Evolutionary conservation across 2,797 vertebrate species (phyloP), one percentile per base, ranked within the genome.

Genomic region (Danio albolineatus): DNA sequence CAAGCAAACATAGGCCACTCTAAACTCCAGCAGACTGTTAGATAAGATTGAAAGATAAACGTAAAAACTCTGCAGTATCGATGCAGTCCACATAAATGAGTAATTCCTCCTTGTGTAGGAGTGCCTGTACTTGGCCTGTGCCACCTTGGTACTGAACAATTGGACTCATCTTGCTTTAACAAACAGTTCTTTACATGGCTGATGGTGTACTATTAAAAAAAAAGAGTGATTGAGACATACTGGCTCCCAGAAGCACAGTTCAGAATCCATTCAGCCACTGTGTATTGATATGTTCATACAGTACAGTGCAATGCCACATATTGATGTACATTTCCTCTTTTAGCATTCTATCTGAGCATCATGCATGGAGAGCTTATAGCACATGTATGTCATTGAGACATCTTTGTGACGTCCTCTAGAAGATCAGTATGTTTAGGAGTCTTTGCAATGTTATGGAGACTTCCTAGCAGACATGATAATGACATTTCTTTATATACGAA

Each of bases 41-140:
- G 7, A n/a, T 13, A 49, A 28, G 54, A 73, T 80, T 70, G 57
- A 76, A 73, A 14, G 41, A n/a, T 71, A 74, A 51, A 76, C 81
- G 73, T 75, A 82, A 74, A 19, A 7, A 10, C 38, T 46, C 0
- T 49, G 19, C 8, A 21, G 9, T 8, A 38, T 48, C 28, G 7
- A 60, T 60, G 43, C 71, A 73, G 14, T 38, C 43, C 56, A 48
- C 36, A 13, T 28, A 57, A 56, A 10, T 10, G 2, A 10, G 2
- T 46, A 14, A 66, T 46, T 28, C 44, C 46, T 81, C 48, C 65
- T 57, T 69, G 21, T 74, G 51, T 43, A 60, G 82, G 28, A 59
- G 46, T 76, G 62, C 67, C 67, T 62, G 54, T 67, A 48, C 46
- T 57, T 75, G 66, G 14, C 46, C 46, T 38, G 28, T 9, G 1